Percentiles rank a stretch among this genome's conserved stretches.
Conservation (phyloP, 2,888 invertebrate species). For the Ethmia dodecea region DNA sequence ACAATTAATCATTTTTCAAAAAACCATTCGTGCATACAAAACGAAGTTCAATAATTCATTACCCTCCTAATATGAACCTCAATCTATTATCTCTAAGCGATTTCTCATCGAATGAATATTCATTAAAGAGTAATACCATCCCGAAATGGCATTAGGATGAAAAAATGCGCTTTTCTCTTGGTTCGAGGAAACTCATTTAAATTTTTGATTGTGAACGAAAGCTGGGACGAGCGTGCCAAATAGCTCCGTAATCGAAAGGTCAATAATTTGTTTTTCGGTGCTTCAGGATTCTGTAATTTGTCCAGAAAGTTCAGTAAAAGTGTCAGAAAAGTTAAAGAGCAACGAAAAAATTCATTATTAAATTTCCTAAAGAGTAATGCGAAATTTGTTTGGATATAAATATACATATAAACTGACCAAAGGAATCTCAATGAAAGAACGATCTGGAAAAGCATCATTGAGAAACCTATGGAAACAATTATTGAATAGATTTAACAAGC, state of each 20-base stretch:
- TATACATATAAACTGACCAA: no score
- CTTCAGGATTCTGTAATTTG: conserved; percentile 29
- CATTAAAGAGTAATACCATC: conserved; percentile 69
- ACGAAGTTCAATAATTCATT: conserved; percentile 61
- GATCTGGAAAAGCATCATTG: no score
- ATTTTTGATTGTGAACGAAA: conserved; percentile 68
- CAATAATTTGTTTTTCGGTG: conserved; percentile 44
- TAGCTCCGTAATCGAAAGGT: conserved; percentile 47
- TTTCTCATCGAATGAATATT: conserved; percentile 73
- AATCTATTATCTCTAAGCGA: conserved; percentile 74
- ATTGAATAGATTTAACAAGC: no score
- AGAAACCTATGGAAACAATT: no score
- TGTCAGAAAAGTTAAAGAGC: not conserved
- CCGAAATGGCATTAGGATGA: conserved; percentile 63
- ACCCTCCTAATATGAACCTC: conserved; percentile 63
- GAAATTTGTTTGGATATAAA: no score
- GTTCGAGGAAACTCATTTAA: conserved; percentile 66
- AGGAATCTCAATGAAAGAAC: no score
- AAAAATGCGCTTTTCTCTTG: conserved; percentile 51
- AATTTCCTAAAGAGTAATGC: no score
- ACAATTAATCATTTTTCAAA: conserved; percentile 41
- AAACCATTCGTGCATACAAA: conserved; percentile 48
- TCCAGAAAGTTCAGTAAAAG: conserved; percentile 10
- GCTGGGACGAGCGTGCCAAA: conserved; percentile 38
- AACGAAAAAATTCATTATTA: not conserved